These are phyloP conservation scores for Hemistola chrysoprasaria DNA, from an alignment of 2,888 invertebrate genomes.

Conservation along the genomic window DNA sequence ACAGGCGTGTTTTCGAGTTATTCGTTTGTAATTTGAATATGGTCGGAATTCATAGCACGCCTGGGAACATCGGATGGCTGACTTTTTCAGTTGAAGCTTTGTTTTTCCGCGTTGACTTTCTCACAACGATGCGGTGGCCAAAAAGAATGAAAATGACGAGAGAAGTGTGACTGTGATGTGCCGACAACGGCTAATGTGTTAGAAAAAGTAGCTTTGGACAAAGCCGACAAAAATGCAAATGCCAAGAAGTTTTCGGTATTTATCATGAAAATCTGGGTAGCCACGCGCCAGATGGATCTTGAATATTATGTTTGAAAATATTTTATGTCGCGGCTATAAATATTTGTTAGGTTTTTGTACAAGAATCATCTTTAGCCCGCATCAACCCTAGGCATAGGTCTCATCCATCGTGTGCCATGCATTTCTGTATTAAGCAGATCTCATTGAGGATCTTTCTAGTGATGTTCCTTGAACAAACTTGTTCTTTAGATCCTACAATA, in stretches of 20 bases:
- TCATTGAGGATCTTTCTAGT: too few species aligned
- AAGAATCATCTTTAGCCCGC: too few species aligned
- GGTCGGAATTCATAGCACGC: constrained; percentile 32
- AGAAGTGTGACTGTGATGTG: constrained; percentile 35
- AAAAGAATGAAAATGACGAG: constrained; percentile 36
- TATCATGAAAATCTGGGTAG: constrained; percentile 19
- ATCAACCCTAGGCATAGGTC: too few species aligned
- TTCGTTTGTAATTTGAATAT: constrained; percentile 29
- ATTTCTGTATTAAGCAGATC: too few species aligned
- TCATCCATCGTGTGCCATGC: too few species aligned
- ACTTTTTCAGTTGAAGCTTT: constrained; percentile 36
- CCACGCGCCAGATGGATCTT: constrained; percentile 8
- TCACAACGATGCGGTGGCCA: constrained; percentile 32
- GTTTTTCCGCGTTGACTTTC: constrained; percentile 37
- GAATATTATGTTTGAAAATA: constrained; percentile 4
- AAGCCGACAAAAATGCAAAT: constrained; percentile 26
- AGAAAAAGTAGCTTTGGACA: constrained; percentile 42
- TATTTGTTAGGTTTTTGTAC: background rate
- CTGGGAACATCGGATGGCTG: constrained; percentile 22
- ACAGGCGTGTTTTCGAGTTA: constrained; percentile 17
- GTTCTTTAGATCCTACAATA: too few species aligned
- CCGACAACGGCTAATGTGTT: constrained; percentile 41
- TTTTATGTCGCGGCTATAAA: background rate
- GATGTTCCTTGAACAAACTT: too few species aligned
- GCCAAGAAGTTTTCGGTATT: constrained; percentile 20